Base-by-base conservation (phyloP, 2,113 vertebrate genomes). In the Peucedramus taeniatus region DNA sequence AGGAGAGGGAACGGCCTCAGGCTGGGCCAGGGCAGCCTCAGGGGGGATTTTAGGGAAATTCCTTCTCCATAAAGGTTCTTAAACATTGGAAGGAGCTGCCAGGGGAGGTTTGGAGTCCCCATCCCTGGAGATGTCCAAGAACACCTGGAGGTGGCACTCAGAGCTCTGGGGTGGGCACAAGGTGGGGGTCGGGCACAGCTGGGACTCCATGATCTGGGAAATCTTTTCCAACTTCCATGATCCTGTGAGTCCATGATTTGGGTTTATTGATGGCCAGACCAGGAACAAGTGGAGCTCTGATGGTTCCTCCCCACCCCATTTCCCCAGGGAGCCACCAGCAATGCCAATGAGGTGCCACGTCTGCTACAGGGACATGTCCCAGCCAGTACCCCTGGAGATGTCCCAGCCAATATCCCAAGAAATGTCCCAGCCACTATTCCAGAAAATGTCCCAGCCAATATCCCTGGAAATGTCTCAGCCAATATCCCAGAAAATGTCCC, bases 251-350 rank as follows among this genome's bases (percentile, higher is more conserved):
- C 42, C 31, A 9, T 3, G 44, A 50, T 27, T 59, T 31, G 63
- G 60, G 54, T 27, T 77, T 56, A 2, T 3, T 53, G 50, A 35
- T 11, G 45, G 47, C 60, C 28, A 26, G 23, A 8, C 23, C 44
- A 13, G 19, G 50, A 56, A 35, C 3, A 35, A 35, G 27, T 4
- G 45, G 54, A 47, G 44, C 9, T 54, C 40, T 61, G 81, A 40
- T 28, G 70, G 39, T 19, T 92, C 31, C 45, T 63, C 23, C 51
- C 42, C 6, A 5, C 1, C 9, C 56, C 47, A 40, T 4, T 35
- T 75, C 66, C 10, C 24, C 0, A 0, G 51, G 39, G n/a, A 72
- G 42, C 50, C 1, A 2, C 27, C 1, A 0, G 42, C 51, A 57
- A 13, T 7, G 74, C 45, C 44, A 45, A 3, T 0, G 33, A 49